Percentiles rank a stretch among this genome's conserved stretches.
phyloP scores from a whole-genome alignment of 2,113 vertebrate genomes.

The Brienomyrus longianalis region DNA sequence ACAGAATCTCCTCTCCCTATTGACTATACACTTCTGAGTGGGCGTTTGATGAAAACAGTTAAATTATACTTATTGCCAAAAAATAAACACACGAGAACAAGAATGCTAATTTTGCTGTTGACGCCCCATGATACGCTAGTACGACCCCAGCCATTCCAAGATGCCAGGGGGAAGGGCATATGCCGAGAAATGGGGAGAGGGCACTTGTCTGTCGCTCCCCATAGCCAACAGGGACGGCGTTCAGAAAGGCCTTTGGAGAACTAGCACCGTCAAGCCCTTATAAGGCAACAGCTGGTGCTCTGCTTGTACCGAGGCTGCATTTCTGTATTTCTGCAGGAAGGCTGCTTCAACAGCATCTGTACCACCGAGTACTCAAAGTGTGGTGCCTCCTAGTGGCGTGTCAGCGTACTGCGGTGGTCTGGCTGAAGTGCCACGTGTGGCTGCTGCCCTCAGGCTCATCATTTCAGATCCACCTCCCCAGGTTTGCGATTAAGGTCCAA shows the following conservation, averaged over 20 bases:
- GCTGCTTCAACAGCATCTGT: not conserved
- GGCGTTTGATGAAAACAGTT: not conserved
- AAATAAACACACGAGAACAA: conserved; percentile 2
- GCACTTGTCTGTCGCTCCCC: not conserved
- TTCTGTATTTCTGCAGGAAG: not conserved
- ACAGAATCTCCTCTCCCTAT: conserved; percentile 15
- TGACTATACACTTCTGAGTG: conserved; percentile 22
- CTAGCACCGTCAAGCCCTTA: not conserved
- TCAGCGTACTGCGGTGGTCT: not conserved
- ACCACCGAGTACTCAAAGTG: not conserved
- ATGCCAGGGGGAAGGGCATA: not conserved
- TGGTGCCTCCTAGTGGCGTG: not conserved
- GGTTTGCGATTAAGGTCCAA: not conserved
- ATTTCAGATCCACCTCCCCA: not conserved
- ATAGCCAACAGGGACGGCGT: not conserved
- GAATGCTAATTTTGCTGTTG: conserved; percentile 20
- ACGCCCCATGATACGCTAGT: not conserved
- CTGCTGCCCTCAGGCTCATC: not conserved
- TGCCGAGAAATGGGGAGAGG: not conserved
- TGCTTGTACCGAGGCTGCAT: not conserved
- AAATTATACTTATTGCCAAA: conserved; percentile 9
- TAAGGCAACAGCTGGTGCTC: not conserved
- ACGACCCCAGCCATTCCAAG: not conserved
- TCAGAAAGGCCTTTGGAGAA: not conserved
- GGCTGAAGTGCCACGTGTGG: not conserved